Evolutionary conservation across 2,888 invertebrate genomes (phyloP), one percentile per base, ranked within the genome.

Genomic region (Schizaphis graminum): DNA sequence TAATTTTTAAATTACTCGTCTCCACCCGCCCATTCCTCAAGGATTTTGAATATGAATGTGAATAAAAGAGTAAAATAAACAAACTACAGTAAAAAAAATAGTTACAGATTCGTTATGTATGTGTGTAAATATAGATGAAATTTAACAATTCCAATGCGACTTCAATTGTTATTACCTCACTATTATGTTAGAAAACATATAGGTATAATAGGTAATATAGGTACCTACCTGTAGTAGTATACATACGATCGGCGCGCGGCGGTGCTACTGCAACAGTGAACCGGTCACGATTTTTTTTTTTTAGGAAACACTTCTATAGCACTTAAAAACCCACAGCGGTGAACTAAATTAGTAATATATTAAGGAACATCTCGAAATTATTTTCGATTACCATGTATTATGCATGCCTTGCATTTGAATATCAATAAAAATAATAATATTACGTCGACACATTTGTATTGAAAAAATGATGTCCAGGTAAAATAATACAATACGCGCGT

Each of bases 231-330:
- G n/a, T n/a, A n/a, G n/a, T 7, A 67, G n/a, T 35, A 35, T n/a
- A 10, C n/a, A 41, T 16, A 35, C 49, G 35, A 41, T 88, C 28
- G 61, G 41, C 41, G 41, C 41, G 41, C 41, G 41, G 49, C 16
- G 8, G 16, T 24, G 61, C 57, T 49, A 61, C 61, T 35, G 26
- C 44, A 16, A 2, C n/a, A 77, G 44, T 35, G 90, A 57, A 90
- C 90, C 11, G 90, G 93, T 93, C 93, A 93, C 93, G 93, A 93
- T 90, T 93, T 35, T 87, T 85, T 91, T 86, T 92, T 53, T 85
- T 89, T 77, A 47, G 77, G 93, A 93, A 93, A 57, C 56, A 56
- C 84, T 56, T 53, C 67, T 88, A 28, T 44, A 57, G 89, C 93
- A 93, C 89, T 93, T 90, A 85, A 90, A 67, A 93, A 84, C 89